A percentile compares a stretch with the other conserved stretches of the same genome.
phyloP scores from a whole-genome alignment of 53 echinoderm and acorn worm species.

The Holothuria leucospilota region DNA sequence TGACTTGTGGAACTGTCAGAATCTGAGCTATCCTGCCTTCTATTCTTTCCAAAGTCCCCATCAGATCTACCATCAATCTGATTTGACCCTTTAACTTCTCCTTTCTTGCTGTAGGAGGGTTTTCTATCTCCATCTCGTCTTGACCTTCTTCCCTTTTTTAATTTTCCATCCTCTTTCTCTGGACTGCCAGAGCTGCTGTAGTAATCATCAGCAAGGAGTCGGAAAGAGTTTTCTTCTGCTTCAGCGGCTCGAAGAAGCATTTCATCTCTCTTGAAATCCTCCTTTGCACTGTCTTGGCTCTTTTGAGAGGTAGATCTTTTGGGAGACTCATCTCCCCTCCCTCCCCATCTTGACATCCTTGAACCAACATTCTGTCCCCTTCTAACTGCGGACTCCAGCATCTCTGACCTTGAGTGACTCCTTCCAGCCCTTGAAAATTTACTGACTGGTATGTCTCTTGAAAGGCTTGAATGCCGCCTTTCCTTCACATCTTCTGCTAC shows the following conservation, averaged over 20 bases:
- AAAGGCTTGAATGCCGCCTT: not conserved
- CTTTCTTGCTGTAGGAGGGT: not conserved
- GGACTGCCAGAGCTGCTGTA: slow-evolving; percentile 46
- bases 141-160: not conserved
- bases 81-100: not conserved
- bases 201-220: slow-evolving; percentile 45
- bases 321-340: slow-evolving; percentile 13
- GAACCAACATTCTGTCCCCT: slow-evolving; percentile 24
- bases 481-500: not conserved
- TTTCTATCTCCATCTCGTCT: not conserved
- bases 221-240: not conserved
- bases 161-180: not conserved
- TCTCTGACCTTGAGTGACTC: slow-evolving; percentile 13
- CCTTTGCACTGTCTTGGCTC: not conserved
- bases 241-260: not conserved
- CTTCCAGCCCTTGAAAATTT: not conserved
- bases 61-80: not conserved
- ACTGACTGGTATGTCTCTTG: not conserved
- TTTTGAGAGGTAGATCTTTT: not conserved
- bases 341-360: slow-evolving; percentile 28
- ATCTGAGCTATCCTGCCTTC: not conserved
- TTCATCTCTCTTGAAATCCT: slow-evolving; percentile 8
- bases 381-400: not conserved
- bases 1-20: slow-evolving; percentile 6
- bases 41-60: not conserved